Evolutionary conservation across 2,113 vertebrate genomes (phyloP).

Genomic region (Papio anubis): DNA sequence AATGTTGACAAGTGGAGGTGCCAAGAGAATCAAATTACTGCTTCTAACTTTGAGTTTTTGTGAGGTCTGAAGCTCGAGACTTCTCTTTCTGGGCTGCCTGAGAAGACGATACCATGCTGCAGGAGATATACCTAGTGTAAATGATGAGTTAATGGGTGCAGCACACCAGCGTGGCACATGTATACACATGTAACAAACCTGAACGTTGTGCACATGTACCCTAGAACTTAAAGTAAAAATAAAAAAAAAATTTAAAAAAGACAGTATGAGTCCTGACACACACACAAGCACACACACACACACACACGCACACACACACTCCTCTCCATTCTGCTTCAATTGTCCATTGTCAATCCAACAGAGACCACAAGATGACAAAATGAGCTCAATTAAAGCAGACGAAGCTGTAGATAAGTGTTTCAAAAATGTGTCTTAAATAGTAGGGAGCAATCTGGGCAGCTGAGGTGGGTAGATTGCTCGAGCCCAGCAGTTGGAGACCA

Average conservation of each 20-base stretch:
- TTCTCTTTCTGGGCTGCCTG: not conserved
- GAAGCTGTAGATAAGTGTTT: not conserved
- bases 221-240: no score
- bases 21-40: not conserved
- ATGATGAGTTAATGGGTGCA: no score
- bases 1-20: not conserved
- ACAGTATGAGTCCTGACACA: not conserved
- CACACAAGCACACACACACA: not conserved
- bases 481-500: no score
- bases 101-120: not conserved
- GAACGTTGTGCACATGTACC: no score
- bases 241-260: not conserved
- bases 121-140: no score
- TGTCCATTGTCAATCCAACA: not conserved
- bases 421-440: not conserved
- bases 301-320: not conserved
- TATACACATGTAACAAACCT: no score
- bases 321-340: not conserved
- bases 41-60: not conserved
- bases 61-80: not conserved
- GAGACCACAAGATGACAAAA: not conserved
- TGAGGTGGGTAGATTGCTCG: no score
- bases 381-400: not conserved
- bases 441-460: no score
- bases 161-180: no score